Evolutionary conservation across 2,113 vertebrate species (phyloP).

Genomic region (Passer montanus): DNA sequence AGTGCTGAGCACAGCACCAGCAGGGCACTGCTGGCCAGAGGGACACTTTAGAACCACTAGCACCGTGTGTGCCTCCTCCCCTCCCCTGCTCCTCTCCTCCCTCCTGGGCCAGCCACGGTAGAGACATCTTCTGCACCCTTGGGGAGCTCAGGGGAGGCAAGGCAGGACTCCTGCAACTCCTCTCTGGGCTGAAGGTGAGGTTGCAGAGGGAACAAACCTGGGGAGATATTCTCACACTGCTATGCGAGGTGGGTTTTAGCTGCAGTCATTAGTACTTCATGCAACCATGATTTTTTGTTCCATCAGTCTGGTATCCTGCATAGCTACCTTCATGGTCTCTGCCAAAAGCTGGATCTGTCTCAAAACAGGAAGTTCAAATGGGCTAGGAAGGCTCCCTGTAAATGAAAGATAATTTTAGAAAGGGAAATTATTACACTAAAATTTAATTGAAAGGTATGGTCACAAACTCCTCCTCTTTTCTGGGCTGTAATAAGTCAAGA

Average conservation of each 20-base stretch:
- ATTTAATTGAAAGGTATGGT: neutral
- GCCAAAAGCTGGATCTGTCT: neutral
- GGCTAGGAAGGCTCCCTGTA: neutral
- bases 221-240: neutral
- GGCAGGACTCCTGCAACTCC: neutral
- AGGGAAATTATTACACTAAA: neutral
- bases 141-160: neutral
- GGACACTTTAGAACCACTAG: neutral
- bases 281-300: neutral
- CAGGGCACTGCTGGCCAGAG: neutral
- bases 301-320: neutral
- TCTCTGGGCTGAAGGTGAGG: neutral
- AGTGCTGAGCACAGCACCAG: neutral
- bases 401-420: neutral
- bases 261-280: neutral
- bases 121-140: neutral
- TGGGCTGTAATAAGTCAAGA: neutral
- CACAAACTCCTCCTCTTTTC: neutral
- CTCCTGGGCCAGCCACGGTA: neutral
- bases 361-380: neutral
- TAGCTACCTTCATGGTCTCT: fast-evolving
- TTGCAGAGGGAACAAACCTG: neutral
- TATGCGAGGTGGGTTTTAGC: neutral
- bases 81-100: neutral
- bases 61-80: neutral